Conservation (phyloP, 2,888 invertebrate genomes). For the Pachycephus smyrnensis region DNA sequence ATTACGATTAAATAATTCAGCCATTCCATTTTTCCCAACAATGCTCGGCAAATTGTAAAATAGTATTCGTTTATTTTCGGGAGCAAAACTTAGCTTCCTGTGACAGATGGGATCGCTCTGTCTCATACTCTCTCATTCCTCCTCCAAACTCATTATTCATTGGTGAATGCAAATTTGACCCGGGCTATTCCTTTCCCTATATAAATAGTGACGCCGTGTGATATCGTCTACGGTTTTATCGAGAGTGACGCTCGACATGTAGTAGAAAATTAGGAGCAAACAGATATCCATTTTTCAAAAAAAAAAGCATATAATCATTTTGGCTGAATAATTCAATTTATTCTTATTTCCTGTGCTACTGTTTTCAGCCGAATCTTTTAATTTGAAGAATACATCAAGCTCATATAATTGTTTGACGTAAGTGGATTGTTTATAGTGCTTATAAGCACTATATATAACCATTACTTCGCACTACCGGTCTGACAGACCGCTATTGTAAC, state of each 20-base stretch:
- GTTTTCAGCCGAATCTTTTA: no score
- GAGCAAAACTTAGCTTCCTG: neutral
- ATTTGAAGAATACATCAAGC: neutral
- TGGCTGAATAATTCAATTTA: neutral
- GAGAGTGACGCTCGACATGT: neutral
- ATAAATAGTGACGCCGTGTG: neutral
- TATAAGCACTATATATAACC: no score
- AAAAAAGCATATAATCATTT: neutral
- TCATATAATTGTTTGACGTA: neutral
- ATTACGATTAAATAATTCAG: constrained; percentile 34
- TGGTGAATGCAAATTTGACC: neutral
- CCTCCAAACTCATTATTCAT: neutral
- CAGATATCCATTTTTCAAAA: neutral
- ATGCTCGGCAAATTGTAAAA: neutral
- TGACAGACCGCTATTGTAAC: no score
- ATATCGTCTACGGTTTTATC: neutral
- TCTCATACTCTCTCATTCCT: neutral
- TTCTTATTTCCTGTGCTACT: no score
- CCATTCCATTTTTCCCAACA: neutral
- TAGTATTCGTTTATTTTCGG: neutral
- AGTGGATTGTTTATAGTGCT: neutral
- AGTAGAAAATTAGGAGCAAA: neutral
- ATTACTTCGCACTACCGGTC: neutral
- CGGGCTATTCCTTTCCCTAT: neutral
- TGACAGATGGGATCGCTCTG: neutral